Conservation (phyloP, 2,797 vertebrate species). For the Austrolebias charrua region DNA sequence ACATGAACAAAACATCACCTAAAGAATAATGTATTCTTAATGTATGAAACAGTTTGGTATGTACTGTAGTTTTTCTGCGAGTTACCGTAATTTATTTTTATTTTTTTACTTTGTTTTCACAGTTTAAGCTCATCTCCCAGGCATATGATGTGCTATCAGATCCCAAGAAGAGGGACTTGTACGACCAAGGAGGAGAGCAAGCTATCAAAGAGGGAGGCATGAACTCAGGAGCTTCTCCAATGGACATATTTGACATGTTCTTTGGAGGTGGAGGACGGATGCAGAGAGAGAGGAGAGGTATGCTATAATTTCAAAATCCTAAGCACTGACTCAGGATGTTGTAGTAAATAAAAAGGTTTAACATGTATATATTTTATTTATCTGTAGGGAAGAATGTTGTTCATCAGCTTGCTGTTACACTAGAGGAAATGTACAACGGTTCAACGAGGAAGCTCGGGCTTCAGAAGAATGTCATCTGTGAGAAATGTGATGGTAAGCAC, state of each 20-base stretch:
- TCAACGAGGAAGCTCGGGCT: constrained; percentile 90
- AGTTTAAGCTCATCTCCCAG: constrained; percentile 98
- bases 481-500: constrained; percentile 91
- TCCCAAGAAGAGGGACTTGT: constrained; percentile 91
- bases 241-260: constrained; percentile 99
- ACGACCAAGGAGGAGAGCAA: constrained; percentile 98
- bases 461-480: constrained; percentile 94
- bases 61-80: too few species aligned
- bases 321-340: background rate
- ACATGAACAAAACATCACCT: too few species aligned
- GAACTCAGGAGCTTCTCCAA: constrained; percentile 86
- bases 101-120: constrained; percentile 22
- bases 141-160: constrained; percentile 98
- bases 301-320: constrained; percentile 6
- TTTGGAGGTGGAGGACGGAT: constrained; percentile 95
- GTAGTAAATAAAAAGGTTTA: background rate
- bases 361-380: background rate
- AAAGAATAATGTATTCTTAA: too few species aligned
- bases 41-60: too few species aligned
- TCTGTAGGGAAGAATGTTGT: constrained; percentile 91
- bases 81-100: too few species aligned
- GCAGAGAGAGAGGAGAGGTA: constrained; percentile 94
- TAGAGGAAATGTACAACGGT: constrained; percentile 94
- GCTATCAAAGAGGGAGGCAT: constrained; percentile 96
- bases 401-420: constrained; percentile 87